phyloP scores from a whole-genome alignment of 92 coral and sea anemone genomes.

The Isaurus tuberculatus region DNA sequence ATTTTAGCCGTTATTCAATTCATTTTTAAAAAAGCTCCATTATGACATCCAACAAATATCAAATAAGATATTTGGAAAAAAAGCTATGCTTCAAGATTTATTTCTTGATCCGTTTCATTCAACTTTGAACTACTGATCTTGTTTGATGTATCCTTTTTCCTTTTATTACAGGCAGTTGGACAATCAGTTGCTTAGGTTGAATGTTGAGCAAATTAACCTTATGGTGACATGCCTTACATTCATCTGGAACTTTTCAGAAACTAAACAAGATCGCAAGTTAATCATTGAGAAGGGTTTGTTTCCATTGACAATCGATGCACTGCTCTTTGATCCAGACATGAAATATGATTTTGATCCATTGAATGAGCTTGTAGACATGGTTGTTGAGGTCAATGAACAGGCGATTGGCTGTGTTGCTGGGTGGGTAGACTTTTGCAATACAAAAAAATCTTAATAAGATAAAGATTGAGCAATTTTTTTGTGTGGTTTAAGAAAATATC shows the following conservation, averaged over 20 bases:
- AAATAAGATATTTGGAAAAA: no score
- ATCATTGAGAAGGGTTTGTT: conserved; percentile 67
- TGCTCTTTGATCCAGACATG: conserved; percentile 56
- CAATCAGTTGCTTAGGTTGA: background rate
- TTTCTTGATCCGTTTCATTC: no score
- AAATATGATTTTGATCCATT: background rate
- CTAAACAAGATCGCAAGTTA: conserved; percentile 69
- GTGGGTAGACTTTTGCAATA: conserved; percentile 57
- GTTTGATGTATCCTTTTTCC: background rate
- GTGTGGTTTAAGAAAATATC: no score
- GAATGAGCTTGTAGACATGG: conserved; percentile 13
- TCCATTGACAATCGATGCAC: conserved; percentile 53
- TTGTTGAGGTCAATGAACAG: conserved; percentile 59
- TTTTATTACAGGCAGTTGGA: conserved; percentile 3
- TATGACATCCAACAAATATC: no score
- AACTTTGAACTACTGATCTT: no score
- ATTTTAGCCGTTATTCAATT: no score
- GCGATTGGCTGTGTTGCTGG: conserved; percentile 83
- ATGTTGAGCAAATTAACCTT: conserved; percentile 53
- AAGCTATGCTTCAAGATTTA: no score
- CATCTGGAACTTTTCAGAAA: conserved; percentile 85
- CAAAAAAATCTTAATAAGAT: no score
- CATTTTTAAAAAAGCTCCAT: no score
- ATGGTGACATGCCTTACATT: conserved; percentile 65
- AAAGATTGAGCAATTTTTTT: no score